These are phyloP conservation scores for Apodemia hepburni DNA, from an alignment of 2,888 invertebrate species.

Conservation along the genomic window DNA sequence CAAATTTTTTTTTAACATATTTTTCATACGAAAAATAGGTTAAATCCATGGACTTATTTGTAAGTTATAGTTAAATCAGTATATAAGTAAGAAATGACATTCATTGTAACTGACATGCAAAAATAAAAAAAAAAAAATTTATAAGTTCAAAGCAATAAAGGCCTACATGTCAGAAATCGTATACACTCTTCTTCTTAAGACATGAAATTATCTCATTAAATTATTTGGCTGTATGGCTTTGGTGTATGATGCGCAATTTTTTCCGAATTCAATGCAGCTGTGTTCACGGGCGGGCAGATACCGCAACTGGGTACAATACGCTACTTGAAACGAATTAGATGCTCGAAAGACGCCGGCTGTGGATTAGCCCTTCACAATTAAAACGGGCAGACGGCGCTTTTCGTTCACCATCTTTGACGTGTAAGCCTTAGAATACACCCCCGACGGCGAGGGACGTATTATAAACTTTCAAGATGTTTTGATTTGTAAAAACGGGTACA, in stretches of 20 bases:
- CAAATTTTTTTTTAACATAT: no score
- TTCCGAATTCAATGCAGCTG: constrained; percentile 43
- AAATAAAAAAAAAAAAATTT: no score
- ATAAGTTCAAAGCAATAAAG: neutral
- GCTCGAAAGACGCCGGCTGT: constrained; percentile 51
- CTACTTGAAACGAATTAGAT: constrained; percentile 64
- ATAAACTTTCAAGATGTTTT: constrained; percentile 46
- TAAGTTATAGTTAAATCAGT: no score
- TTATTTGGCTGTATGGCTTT: constrained; percentile 14
- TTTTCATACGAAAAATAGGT: no score
- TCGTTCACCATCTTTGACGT: constrained; percentile 44
- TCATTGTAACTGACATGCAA: no score
- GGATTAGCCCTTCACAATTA: constrained; percentile 64
- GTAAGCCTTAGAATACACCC: constrained; percentile 45
- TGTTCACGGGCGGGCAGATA: constrained; percentile 37
- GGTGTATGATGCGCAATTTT: constrained; percentile 29
- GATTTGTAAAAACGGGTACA: constrained; percentile 40
- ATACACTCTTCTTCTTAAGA: neutral
- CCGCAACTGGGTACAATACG: constrained; percentile 44
- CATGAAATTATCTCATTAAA: constrained; percentile 10
- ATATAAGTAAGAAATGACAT: no score
- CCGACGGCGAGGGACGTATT: constrained; percentile 42
- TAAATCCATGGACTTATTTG: no score
- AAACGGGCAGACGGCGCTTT: constrained; percentile 48
- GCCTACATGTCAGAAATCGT: neutral